Conservation (phyloP, 92 coral and sea anemone species). For the Phymanthus crucifer region DNA sequence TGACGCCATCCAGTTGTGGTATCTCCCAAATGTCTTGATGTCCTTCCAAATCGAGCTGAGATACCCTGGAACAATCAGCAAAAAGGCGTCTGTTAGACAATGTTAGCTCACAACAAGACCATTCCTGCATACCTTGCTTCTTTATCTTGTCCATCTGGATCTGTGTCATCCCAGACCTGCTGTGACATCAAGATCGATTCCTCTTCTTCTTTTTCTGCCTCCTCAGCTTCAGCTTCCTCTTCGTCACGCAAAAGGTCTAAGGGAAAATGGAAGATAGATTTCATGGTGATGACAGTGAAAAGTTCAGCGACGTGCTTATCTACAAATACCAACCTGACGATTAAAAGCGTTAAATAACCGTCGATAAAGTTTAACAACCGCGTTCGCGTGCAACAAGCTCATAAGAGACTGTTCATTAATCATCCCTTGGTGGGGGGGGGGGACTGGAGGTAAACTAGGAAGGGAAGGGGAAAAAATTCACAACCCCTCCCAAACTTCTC, state of each 20-base stretch:
- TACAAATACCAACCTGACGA: too few species aligned
- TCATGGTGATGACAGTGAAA: not conserved
- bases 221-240: conserved; percentile 46
- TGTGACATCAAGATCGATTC: conserved; percentile 94
- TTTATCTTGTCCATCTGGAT: conserved; percentile 24
- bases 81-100: not conserved
- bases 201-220: conserved; percentile 55
- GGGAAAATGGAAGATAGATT: not conserved
- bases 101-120: not conserved
- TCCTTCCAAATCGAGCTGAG: conserved; percentile 68
- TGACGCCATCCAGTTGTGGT: conserved; percentile 90
- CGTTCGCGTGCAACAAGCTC: too few species aligned
- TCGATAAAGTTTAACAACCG: too few species aligned
- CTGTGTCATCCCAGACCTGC: conserved; percentile 92
- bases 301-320: too few species aligned
- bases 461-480: too few species aligned
- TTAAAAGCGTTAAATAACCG: too few species aligned
- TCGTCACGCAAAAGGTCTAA: conserved; percentile 36
- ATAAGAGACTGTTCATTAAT: too few species aligned
- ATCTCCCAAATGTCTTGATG: conserved; percentile 72
- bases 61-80: conserved; percentile 19
- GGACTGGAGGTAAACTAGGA: too few species aligned
- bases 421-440: too few species aligned
- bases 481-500: too few species aligned
- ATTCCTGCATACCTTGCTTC: not conserved